Evolutionary conservation across 2,113 vertebrate species (phyloP).

Genomic region (Psilopsiagon aurifrons): DNA sequence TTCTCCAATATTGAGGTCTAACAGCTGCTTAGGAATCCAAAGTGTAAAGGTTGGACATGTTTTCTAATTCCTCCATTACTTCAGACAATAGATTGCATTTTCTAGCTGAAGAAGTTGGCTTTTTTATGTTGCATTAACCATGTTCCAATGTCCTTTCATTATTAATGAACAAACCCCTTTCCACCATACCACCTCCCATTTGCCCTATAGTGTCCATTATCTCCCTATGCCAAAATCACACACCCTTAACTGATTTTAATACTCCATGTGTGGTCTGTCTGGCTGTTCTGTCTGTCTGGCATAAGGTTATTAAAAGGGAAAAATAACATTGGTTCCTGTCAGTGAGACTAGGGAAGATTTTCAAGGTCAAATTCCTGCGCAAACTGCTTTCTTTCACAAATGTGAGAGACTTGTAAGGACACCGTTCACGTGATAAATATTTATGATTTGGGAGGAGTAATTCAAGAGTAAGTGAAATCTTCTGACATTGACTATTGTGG

Average conservation of each 20-base stretch:
- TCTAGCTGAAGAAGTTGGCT: constrained; percentile 13
- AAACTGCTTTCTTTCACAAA: constrained; percentile 56
- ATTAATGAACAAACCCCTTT: not conserved
- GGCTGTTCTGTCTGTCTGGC: constrained; percentile 50
- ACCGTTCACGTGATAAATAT: constrained; percentile 65
- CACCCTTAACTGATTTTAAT: constrained; percentile 37
- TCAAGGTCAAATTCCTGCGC: constrained; percentile 63
- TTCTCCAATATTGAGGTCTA: not conserved
- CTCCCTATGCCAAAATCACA: constrained; percentile 10
- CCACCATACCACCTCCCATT: not conserved
- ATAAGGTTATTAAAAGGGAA: constrained; percentile 42
- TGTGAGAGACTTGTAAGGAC: constrained; percentile 47
- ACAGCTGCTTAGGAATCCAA: not conserved
- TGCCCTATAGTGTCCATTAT: not conserved
- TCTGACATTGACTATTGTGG: constrained; percentile 51
- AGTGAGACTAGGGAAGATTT: constrained; percentile 53
- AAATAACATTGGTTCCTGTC: constrained; percentile 55
- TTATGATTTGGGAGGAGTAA: constrained; percentile 53
- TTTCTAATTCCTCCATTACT: constrained; percentile 7
- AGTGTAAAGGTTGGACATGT: not conserved
- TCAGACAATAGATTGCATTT: constrained; percentile 19
- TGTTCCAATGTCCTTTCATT: constrained; percentile 21
- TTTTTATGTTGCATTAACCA: constrained; percentile 39
- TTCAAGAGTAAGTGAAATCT: constrained; percentile 31
- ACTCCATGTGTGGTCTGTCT: constrained; percentile 50